These are phyloP conservation scores for Passer domesticus DNA, from an alignment of 2,113 vertebrate species.

Conservation along the genomic window DNA sequence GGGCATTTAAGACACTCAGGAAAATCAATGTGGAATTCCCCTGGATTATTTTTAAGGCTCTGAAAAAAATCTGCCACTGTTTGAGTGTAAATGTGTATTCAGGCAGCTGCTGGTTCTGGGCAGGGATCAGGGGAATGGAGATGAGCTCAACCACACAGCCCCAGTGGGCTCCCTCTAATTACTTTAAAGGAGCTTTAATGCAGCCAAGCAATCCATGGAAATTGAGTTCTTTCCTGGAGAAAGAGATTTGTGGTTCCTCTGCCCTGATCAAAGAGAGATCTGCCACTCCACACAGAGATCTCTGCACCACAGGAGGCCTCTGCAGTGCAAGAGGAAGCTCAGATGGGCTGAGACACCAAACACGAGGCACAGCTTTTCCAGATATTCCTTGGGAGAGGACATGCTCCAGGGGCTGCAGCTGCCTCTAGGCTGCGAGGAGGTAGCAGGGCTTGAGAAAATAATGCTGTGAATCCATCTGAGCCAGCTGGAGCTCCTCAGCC, in stretches of 20 bases:
- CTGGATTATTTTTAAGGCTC: conserved; percentile 20
- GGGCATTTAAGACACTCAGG: neutral
- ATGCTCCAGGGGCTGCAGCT: neutral
- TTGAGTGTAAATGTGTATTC: neutral
- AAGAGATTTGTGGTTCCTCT: neutral
- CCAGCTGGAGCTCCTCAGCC: neutral
- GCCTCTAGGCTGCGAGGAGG: neutral
- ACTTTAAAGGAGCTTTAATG: conserved; percentile 40
- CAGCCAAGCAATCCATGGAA: neutral
- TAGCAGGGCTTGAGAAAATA: neutral
- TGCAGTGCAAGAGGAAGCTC: neutral
- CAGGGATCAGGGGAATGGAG: neutral
- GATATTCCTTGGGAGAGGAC: neutral
- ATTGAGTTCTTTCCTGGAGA: neutral
- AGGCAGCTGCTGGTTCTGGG: neutral
- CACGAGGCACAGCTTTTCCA: neutral
- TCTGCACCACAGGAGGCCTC: neutral
- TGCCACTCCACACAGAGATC: neutral
- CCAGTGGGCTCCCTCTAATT: conserved; percentile 6
- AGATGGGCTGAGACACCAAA: neutral
- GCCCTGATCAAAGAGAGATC: neutral
- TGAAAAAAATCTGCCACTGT: neutral
- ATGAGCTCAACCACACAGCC: conserved; percentile 29
- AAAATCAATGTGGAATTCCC: neutral
- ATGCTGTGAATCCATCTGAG: neutral